Evolutionary conservation across 2,888 invertebrate genomes (phyloP), one percentile per base, ranked within the genome.

Genomic region (Mechanitis messenoides): DNA sequence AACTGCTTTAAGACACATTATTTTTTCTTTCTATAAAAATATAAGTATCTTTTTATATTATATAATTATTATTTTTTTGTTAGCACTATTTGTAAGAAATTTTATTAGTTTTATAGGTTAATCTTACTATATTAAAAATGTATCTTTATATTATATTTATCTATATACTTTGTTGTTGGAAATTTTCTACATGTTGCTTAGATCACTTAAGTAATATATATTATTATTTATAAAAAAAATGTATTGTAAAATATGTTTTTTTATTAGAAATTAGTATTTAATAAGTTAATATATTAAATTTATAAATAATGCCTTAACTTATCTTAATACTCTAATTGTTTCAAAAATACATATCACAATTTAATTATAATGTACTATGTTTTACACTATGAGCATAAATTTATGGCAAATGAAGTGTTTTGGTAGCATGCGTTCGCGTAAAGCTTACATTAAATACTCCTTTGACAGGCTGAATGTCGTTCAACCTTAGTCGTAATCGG

Each of bases 291-390:
- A 55, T 56, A 45, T n/a, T 33, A 54, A n/a, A 3, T 47, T 47
- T 54, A 58, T 54, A 46, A 62, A 55, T 61, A 58, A 58, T 62
- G 58, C 61, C 61, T 62, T 62, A 62, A 58, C 20, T 58, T 50
- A 50, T 50, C 50, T 50, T 50, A 42, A 42, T 42, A 42, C 42
- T 28, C 6, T 31, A 50, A 50, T 50, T 50, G 31, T 50, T 50
- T 50, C 31, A 20, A 47, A 6, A 50, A 28, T 28, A 50, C 47
- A 50, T 50, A 50, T 50, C 31, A 50, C 50, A 31, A 50, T 31
- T 31, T 50, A 31, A 50, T 50, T 31, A 28, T 31, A 7, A 50
- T 31, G 9, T 42, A 42, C 42, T 42, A 7, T 50, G 31, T 50
- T 50, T 50, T 50, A 31, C 31, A 50, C 31, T 50, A n/a, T 20